Percentiles rank a stretch among this genome's conserved stretches.
Conservation (phyloP, 2,797 vertebrate genomes). For the Myotis findleyi region DNA sequence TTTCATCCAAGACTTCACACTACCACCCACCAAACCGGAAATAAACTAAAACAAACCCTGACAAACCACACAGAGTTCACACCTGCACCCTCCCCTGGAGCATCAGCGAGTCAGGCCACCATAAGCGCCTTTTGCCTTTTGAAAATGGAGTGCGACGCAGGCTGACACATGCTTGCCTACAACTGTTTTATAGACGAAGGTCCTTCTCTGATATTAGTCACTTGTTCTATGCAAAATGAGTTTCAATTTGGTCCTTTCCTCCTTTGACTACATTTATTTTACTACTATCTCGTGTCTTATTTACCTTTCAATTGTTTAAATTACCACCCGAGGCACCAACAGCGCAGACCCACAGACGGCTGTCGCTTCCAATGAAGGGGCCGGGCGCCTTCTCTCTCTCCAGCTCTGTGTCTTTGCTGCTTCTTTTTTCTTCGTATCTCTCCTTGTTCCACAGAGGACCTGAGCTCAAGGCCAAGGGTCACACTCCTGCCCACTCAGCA, state of each 20-base stretch:
- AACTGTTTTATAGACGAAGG: not conserved
- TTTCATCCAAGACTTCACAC: constrained; percentile 32
- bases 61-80: not conserved
- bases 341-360: not conserved
- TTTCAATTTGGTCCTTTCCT: not conserved
- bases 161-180: not conserved
- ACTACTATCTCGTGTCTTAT: not conserved
- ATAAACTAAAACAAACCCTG: not conserved
- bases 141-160: not conserved
- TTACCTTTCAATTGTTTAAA: not conserved
- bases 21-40: constrained; percentile 32
- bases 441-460: not conserved
- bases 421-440: not conserved
- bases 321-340: not conserved
- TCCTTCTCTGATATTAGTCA: not conserved
- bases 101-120: not conserved
- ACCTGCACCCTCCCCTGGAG: not conserved
- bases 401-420: not conserved
- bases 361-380: not conserved
- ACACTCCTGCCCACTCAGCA: not conserved
- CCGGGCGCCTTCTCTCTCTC: not conserved
- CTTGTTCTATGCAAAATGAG: not conserved
- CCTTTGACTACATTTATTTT: not conserved
- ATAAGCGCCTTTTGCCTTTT: not conserved
- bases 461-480: not conserved